Base-by-base conservation (phyloP, 2,113 vertebrate genomes). In the Dromiciops gliroides region DNA sequence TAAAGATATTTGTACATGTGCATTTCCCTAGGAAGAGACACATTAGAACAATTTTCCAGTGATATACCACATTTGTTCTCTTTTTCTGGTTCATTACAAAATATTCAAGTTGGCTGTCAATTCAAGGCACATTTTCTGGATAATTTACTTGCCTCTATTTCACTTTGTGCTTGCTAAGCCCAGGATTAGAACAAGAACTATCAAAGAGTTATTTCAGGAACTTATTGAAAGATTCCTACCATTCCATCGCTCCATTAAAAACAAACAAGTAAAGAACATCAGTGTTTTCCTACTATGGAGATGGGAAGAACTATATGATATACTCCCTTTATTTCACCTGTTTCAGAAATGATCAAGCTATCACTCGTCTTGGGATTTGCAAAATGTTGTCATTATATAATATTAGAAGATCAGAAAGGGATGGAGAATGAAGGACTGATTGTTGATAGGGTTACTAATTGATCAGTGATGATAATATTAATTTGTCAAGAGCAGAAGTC, bases 21-120 rank as follows among this genome's bases (percentile, higher is more conserved):
- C 24, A 24, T 50, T 44, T 48, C 12, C 44, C 28, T 9, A 8
- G 0, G 1, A 83, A 44, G 6, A 75, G 56, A 10, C 0, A 49
- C 0, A 0, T 12, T 1, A 0, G 67, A 51, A 12, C 6, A 0
- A 23, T 49, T n/a, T 6, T 11, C 8, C 8, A 28, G 88, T 19
- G 0, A 0, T 1, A 0, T 31, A 5, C 16, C 4, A 14, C 0
- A 48, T 16, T 0, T 5, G 16, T 22, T 1, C 60, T 23, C 9
- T 2, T 12, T 0, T 2, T 22, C 25, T 7, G 1, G 25, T 90
- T 1, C 24, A 26, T 83, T 90, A 25, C 11, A 2, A 14, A 24
- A 16, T 0, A 2, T 0, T 1, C 7, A 8, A 3, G 3, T n/a
- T 16, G 11, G 24, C 24, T n/a, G 0, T 3, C 49, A 12, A 9